Evolutionary conservation across 2,888 invertebrate genomes (phyloP).

Genomic region (Microdon myrmicae): DNA sequence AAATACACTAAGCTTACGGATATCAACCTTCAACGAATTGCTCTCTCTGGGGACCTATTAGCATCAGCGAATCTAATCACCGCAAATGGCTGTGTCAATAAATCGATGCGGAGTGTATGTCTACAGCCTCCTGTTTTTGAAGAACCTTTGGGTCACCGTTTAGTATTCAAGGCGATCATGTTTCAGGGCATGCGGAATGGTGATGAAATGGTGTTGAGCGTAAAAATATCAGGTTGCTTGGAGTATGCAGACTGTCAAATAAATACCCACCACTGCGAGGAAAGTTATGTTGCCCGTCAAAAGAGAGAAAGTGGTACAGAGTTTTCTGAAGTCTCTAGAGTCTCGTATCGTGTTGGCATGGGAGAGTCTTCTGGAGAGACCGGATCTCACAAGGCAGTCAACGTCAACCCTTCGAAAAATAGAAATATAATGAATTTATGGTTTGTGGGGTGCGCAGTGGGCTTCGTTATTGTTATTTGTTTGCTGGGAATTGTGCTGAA

Average conservation of each 20-base stretch:
- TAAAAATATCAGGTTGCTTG: conserved; percentile 70
- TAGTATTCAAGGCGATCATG: conserved; percentile 70
- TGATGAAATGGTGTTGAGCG: conserved; percentile 70
- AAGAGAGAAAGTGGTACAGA: conserved; percentile 57
- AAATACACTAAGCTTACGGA: conserved; percentile 70
- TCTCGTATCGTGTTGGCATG: conserved; percentile 62
- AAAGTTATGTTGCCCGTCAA: conserved; percentile 53
- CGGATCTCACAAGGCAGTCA: background rate
- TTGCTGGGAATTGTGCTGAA: conserved; percentile 24
- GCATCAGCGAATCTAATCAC: conserved; percentile 66
- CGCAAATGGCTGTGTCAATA: conserved; percentile 67
- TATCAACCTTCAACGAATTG: conserved; percentile 67
- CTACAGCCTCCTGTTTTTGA: conserved; percentile 66
- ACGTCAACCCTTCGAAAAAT: background rate
- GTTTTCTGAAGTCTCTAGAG: conserved; percentile 60
- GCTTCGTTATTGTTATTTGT: conserved; percentile 13
- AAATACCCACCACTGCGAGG: conserved; percentile 57
- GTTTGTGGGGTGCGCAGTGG: conserved; percentile 6
- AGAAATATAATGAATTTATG: background rate
- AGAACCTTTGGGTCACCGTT: conserved; percentile 66
- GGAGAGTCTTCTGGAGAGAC: conserved; percentile 2
- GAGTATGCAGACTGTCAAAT: conserved; percentile 69
- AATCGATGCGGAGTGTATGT: conserved; percentile 67
- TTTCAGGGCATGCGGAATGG: conserved; percentile 72
- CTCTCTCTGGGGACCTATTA: conserved; percentile 59